phyloP scores from a whole-genome alignment of 2,797 vertebrate genomes.

The Apogon hyalosoma region DNA sequence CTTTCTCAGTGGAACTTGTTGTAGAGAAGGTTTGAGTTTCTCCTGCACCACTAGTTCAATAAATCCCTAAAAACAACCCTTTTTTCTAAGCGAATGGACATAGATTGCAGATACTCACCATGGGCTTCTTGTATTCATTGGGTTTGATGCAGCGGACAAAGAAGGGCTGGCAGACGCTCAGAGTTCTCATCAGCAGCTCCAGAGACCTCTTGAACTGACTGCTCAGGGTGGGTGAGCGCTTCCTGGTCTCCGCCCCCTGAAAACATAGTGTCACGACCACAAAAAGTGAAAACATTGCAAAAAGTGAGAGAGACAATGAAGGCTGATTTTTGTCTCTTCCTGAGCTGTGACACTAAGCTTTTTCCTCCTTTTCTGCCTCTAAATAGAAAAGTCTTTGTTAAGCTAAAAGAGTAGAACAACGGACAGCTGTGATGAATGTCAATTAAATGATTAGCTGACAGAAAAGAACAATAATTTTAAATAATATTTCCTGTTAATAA shows the following conservation, averaged over 20 bases:
- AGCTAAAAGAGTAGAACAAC: no score
- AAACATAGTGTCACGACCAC: slow-evolving; percentile 49
- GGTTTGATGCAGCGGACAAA: slow-evolving; percentile 99
- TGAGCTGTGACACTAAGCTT: slow-evolving; percentile 35
- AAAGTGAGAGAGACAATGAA: slow-evolving; percentile 62
- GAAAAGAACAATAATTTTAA: no score
- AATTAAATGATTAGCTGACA: no score
- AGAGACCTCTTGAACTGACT: slow-evolving; percentile 98
- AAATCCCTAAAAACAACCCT: neutral
- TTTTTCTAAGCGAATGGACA: accelerated
- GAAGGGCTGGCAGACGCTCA: slow-evolving; percentile 96
- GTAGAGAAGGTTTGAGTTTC: neutral
- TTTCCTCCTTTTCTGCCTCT: slow-evolving; percentile 44
- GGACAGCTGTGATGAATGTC: no score
- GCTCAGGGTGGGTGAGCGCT: slow-evolving; percentile 98
- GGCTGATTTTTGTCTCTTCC: slow-evolving; percentile 54
- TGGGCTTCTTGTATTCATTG: slow-evolving; percentile 97
- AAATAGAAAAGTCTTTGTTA: slow-evolving; percentile 16
- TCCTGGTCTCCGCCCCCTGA: slow-evolving; percentile 96
- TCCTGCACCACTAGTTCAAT: neutral
- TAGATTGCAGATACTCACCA: slow-evolving; percentile 85
- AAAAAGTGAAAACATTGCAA: slow-evolving; percentile 16
- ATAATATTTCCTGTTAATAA: no score
- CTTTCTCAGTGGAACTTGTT: neutral
- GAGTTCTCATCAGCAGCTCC: slow-evolving; percentile 96